phyloP scores from a whole-genome alignment of 2,113 vertebrate genomes.

The Ovis canadensis region DNA sequence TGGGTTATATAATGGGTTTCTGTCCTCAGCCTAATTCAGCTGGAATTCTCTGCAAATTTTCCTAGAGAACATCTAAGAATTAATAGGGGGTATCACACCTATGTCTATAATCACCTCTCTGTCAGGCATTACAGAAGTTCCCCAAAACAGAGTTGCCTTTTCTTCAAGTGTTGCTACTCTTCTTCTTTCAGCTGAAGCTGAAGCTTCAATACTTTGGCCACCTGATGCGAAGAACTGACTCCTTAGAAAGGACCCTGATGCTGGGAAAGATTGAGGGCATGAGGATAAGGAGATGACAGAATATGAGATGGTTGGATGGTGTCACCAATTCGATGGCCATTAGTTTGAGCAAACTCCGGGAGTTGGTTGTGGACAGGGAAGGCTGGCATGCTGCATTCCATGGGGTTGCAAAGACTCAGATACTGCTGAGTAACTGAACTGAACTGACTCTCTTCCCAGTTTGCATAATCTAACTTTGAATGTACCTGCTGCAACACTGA shows the following conservation, averaged over 20 bases:
- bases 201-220: background rate
- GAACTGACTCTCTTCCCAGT: background rate
- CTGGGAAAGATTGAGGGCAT: background rate
- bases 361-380: background rate
- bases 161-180: background rate
- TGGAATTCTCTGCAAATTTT: background rate
- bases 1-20: background rate
- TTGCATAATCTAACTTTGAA: background rate
- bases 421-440: background rate
- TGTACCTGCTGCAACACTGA: fast-evolving
- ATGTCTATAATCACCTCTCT: background rate
- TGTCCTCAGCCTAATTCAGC: background rate
- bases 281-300: background rate
- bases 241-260: background rate
- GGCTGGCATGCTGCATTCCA: background rate
- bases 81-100: background rate
- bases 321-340: background rate
- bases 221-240: fast-evolving
- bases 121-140: background rate
- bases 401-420: background rate
- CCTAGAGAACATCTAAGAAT: background rate
- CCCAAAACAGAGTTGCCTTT: background rate
- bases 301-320: background rate
- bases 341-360: background rate
- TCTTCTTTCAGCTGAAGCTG: background rate